Percentiles rank a stretch among this genome's conserved stretches.
phyloP scores from a whole-genome alignment of 2,797 vertebrate genomes.

The Epinephelus malabaricus region DNA sequence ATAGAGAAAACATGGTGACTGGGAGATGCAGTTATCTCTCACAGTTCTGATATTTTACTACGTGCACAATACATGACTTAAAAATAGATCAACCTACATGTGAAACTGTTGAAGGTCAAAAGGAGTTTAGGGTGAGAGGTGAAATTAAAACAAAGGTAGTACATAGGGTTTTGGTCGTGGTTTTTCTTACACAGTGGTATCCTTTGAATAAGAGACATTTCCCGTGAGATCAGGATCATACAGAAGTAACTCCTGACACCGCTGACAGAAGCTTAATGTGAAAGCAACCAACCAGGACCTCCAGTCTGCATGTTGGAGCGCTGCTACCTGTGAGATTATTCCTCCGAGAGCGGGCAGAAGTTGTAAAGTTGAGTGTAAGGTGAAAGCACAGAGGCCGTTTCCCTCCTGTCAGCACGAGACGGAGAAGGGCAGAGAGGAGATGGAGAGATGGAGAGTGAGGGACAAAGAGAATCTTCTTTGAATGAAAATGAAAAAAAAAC shows the following conservation, averaged over 20 bases:
- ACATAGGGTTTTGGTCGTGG: background rate
- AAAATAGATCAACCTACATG: constrained; percentile 1
- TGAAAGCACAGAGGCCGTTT: constrained; percentile 40
- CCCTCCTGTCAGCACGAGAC: constrained; percentile 28
- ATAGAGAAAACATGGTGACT: background rate
- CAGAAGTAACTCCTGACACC: constrained; percentile 23
- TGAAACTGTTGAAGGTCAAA: background rate
- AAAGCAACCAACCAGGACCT: constrained; percentile 39
- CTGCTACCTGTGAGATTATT: constrained; percentile 43
- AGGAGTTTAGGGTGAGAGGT: background rate
- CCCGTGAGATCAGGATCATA: constrained; percentile 30
- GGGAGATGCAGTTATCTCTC: background rate
- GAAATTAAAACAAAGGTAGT: no score
- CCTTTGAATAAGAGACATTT: constrained; percentile 18
- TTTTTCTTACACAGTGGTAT: background rate
- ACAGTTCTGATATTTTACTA: background rate
- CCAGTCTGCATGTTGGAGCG: constrained; percentile 22
- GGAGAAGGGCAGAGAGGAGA: constrained; percentile 40
- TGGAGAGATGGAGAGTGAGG: constrained; percentile 20
- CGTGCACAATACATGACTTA: background rate
- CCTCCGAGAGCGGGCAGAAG: constrained; percentile 32
- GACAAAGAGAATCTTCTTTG: constrained; percentile 50
- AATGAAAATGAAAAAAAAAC: constrained; percentile 57
- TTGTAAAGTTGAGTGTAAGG: constrained; percentile 52
- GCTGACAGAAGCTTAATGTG: constrained; percentile 38